These are phyloP conservation scores for Coleophora flavipennella DNA, from an alignment of 2,888 invertebrate species.

Conservation along the genomic window DNA sequence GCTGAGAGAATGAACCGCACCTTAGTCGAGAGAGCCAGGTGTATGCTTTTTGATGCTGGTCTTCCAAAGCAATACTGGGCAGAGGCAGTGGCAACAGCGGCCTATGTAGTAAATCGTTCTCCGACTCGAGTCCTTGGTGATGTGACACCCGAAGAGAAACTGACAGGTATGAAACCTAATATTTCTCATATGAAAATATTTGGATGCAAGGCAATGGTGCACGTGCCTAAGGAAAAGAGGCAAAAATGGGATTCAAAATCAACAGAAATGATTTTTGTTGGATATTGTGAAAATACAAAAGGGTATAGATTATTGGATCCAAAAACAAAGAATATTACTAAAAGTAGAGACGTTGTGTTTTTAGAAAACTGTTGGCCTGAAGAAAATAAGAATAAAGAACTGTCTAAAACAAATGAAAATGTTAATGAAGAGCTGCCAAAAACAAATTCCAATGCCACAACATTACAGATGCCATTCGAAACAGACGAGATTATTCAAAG, in stretches of 20 bases:
- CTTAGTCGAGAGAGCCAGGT: too few species aligned
- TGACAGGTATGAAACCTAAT: conserved; percentile 9
- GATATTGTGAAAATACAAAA: conserved; percentile 10
- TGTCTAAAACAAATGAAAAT: background rate
- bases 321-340: conserved; percentile 1
- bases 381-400: background rate
- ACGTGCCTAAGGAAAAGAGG: conserved; percentile 8
- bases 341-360: conserved; percentile 10
- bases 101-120: conserved; percentile 7
- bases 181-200: conserved; percentile 8
- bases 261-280: conserved; percentile 5
- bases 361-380: conserved; percentile 6
- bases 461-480: background rate
- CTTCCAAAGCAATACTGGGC: conserved; percentile 13
- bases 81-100: conserved; percentile 6
- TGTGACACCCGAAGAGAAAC: conserved; percentile 6
- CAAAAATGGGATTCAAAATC: conserved; percentile 10
- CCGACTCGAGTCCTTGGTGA: conserved; percentile 2
- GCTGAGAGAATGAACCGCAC: too few species aligned
- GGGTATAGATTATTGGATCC: conserved; percentile 6
- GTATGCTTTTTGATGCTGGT: conserved; percentile 14
- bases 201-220: conserved; percentile 6
- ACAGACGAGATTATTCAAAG: background rate
- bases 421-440: background rate
- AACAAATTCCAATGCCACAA: background rate